These are phyloP conservation scores for Cordilura impudica DNA, from an alignment of 2,888 invertebrate genomes.

Conservation along the genomic window DNA sequence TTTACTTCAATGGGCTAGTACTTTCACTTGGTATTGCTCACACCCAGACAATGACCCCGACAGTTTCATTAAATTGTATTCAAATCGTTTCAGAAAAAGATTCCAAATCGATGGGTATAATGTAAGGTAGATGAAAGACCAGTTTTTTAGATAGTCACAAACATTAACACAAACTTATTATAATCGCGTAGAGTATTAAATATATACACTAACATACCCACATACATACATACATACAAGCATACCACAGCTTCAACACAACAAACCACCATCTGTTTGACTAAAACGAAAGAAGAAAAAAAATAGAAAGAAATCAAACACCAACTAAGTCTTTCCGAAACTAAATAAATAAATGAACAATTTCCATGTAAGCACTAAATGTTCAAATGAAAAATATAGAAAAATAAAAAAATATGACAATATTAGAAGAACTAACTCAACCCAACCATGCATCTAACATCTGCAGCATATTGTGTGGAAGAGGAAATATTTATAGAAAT, in stretches of 20 bases:
- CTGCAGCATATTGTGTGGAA: slow-evolving; percentile 4
- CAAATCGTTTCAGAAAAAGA: too few species aligned
- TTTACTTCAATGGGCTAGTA: too few species aligned
- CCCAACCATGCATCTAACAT: slow-evolving; percentile 4
- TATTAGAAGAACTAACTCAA: background rate
- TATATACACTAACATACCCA: too few species aligned
- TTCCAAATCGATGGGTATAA: too few species aligned
- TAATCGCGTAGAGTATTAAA: too few species aligned
- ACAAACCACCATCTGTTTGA: slow-evolving; percentile 55
- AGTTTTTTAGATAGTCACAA: too few species aligned
- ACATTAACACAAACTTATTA: too few species aligned
- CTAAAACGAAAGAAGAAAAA: background rate
- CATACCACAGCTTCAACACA: slow-evolving; percentile 13
- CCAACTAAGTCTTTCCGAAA: slow-evolving; percentile 11
- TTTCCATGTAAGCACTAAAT: slow-evolving; percentile 13
- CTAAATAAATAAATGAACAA: slow-evolving; percentile 14
- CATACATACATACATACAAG: background rate
- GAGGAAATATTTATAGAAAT: background rate
- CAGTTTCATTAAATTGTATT: too few species aligned
- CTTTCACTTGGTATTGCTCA: too few species aligned
- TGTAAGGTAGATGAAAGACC: too few species aligned
- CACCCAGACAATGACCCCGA: too few species aligned
- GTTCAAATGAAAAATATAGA: too few species aligned
- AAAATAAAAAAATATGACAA: background rate
- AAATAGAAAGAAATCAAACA: background rate